phyloP scores from a whole-genome alignment of 1,140 invertebrate genomes.

The Pseudomyrmex pallidus region DNA sequence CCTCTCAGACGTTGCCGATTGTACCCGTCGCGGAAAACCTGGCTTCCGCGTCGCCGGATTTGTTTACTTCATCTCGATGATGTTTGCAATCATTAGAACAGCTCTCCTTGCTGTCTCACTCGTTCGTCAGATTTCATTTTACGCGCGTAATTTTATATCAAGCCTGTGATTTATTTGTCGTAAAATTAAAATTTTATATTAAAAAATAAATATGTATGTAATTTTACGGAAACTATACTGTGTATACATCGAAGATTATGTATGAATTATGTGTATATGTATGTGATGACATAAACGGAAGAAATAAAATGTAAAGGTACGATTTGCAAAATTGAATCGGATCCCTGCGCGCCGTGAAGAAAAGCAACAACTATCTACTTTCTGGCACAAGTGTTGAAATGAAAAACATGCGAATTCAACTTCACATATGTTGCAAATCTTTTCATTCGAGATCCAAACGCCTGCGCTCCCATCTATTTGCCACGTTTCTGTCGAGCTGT shows the following conservation, averaged over 20 bases:
- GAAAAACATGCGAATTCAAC: neutral
- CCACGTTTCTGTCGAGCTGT: slow-evolving; percentile 19
- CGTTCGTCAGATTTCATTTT: neutral
- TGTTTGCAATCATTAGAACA: neutral
- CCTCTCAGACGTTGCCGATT: neutral
- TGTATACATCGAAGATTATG: too few species aligned
- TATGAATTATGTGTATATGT: too few species aligned
- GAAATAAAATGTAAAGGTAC: too few species aligned
- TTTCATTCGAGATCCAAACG: slow-evolving; percentile 23
- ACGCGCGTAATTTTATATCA: neutral
- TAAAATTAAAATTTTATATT: too few species aligned
- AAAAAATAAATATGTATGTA: too few species aligned
- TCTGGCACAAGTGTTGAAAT: neutral
- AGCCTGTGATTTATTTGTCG: neutral
- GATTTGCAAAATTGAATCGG: too few species aligned
- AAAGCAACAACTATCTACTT: neutral
- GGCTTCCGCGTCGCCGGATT: slow-evolving; percentile 32
- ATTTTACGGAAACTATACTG: too few species aligned
- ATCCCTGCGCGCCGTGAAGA: neutral
- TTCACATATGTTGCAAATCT: neutral
- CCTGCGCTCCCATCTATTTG: slow-evolving; percentile 16
- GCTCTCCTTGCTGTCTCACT: neutral
- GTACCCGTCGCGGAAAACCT: slow-evolving; percentile 28
- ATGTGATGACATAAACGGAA: too few species aligned
- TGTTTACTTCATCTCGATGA: slow-evolving; percentile 24